phyloP scores from a whole-genome alignment of 2,113 vertebrate genomes.

The Poeciliopsis retropinna region DNA sequence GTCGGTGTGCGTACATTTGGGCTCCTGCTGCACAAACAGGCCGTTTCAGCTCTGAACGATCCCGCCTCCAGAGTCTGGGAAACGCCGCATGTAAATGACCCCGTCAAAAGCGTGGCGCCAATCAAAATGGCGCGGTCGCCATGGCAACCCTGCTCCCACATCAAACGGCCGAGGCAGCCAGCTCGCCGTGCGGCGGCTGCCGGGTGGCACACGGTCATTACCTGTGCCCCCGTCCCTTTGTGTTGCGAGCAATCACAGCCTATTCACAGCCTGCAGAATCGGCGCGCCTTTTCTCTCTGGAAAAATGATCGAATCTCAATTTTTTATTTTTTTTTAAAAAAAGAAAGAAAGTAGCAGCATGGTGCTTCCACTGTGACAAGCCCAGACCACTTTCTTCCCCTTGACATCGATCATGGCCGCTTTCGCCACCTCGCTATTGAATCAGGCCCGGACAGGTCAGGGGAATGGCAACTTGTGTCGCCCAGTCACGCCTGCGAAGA shows the following conservation, averaged over 20 bases:
- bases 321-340: conserved; percentile 20
- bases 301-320: conserved; percentile 38
- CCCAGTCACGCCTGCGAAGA: conserved; percentile 46
- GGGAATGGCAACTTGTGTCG: conserved; percentile 49
- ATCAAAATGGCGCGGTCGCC: conserved; percentile 46
- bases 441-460: conserved; percentile 49
- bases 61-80: conserved; percentile 13
- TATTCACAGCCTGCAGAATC: conserved; percentile 58
- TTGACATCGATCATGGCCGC: conserved; percentile 44
- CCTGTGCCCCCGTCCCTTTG: conserved; percentile 59
- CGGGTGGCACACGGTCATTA: conserved; percentile 66
- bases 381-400: conserved; percentile 49
- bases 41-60: conserved; percentile 8
- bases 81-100: conserved; percentile 37
- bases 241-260: conserved; percentile 64
- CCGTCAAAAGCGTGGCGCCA: conserved; percentile 27
- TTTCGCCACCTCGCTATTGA: conserved; percentile 24
- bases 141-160: conserved; percentile 56
- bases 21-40: not conserved
- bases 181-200: conserved; percentile 38
- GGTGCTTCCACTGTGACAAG: conserved; percentile 42
- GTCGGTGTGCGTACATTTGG: not conserved
- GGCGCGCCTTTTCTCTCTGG: conserved; percentile 36
- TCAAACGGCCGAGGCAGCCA: conserved; percentile 46
- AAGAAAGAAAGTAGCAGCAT: conserved; percentile 25